Percentiles rank a stretch among this genome's conserved stretches.
Evolutionary conservation across 1,140 invertebrate species (phyloP).

Genomic region (Palaemon carinicauda): DNA sequence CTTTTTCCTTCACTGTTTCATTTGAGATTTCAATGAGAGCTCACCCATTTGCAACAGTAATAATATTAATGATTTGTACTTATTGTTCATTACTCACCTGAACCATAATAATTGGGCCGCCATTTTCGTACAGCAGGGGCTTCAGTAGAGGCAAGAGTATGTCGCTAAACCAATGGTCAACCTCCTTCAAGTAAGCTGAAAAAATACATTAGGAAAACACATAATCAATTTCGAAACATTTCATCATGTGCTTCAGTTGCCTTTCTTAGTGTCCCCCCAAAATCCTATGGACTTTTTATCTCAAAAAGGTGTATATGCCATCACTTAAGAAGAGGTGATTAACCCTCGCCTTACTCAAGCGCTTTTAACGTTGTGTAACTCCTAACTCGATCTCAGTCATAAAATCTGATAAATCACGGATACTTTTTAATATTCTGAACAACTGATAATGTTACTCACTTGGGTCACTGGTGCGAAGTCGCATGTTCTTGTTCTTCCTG

Average conservation of each 20-base stretch:
- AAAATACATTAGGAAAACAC: neutral
- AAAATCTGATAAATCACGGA: neutral
- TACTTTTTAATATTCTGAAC: neutral
- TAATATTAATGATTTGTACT: too few relatives aligned
- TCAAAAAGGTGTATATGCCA: too few relatives aligned
- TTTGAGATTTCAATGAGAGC: too few relatives aligned
- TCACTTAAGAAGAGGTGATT: too few relatives aligned
- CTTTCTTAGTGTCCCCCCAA: neutral
- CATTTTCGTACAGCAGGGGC: conserved; percentile 75
- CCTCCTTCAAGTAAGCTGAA: conserved; percentile 70
- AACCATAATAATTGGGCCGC: conserved; percentile 83
- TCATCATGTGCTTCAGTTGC: neutral
- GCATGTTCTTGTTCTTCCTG: conserved; percentile 73
- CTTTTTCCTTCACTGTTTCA: too few relatives aligned
- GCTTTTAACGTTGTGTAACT: too few relatives aligned
- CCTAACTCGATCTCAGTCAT: too few relatives aligned
- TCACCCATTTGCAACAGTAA: too few relatives aligned
- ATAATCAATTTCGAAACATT: too few relatives aligned
- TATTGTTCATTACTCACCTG: conserved; percentile 69
- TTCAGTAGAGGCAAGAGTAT: conserved; percentile 70
- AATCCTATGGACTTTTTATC: too few relatives aligned
- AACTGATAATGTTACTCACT: neutral
- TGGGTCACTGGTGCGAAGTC: conserved; percentile 73
- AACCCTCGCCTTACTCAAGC: too few relatives aligned
- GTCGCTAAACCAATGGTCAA: conserved; percentile 71